Evolutionary conservation across 2,797 vertebrate species (phyloP).

Genomic region (Smutsia gigantea): DNA sequence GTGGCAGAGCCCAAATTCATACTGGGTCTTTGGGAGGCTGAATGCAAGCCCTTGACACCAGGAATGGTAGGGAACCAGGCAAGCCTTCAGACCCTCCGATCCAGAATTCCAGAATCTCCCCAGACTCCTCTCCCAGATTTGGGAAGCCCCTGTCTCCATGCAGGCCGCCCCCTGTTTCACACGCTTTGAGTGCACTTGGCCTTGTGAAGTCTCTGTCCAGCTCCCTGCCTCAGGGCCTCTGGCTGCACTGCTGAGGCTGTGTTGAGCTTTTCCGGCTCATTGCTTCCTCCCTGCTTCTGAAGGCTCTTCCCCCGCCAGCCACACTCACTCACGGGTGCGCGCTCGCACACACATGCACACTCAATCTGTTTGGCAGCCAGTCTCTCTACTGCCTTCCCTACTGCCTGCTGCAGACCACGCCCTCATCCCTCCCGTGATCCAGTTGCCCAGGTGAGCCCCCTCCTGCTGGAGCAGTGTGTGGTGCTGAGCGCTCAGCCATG

Average conservation of each 20-base stretch:
- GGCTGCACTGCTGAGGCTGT: neutral
- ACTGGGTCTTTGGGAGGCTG: neutral
- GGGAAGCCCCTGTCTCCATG: neutral
- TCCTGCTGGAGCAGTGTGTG: neutral
- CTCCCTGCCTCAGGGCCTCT: neutral
- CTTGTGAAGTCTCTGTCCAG: neutral
- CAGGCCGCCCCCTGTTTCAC: too few species aligned
- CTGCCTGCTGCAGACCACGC: neutral
- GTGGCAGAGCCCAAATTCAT: neutral
- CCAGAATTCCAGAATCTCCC: neutral
- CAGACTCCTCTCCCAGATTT: neutral
- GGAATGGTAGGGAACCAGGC: rapidly evolving
- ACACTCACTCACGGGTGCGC: neutral
- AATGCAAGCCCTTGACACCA: rapidly evolving
- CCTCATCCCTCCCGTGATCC: neutral
- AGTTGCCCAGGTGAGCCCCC: too few species aligned
- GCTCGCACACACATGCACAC: neutral
- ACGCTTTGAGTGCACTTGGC: neutral
- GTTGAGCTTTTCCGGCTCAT: neutral
- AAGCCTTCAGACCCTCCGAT: neutral
- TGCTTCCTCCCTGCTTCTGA: neutral
- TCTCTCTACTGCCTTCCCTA: neutral
- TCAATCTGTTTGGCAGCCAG: neutral
- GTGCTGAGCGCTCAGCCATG: neutral
- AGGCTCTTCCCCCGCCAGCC: neutral